phyloP scores from a whole-genome alignment of 92 coral and sea anemone species.

The Actinernus sp. region DNA sequence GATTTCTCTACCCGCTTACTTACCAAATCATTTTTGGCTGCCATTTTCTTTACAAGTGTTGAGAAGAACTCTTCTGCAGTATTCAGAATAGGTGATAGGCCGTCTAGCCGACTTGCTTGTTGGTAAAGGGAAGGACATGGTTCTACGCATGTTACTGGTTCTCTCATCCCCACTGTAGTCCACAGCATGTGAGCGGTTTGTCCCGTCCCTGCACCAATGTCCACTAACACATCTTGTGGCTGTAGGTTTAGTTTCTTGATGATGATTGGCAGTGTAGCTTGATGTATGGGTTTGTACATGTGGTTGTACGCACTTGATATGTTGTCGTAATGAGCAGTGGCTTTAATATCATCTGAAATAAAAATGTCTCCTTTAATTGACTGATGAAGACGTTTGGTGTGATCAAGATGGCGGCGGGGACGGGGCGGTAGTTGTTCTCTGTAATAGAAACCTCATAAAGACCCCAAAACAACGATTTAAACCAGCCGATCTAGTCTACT shows the following conservation, averaged over 20 bases:
- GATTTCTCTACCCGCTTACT: too few species aligned
- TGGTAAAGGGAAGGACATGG: constrained; percentile 5
- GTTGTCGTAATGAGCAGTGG: not conserved
- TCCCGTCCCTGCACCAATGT: constrained; percentile 25
- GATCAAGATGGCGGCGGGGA: too few species aligned
- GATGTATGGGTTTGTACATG: not conserved
- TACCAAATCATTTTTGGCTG: not conserved
- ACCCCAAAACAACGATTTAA: too few species aligned
- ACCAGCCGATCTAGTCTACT: too few species aligned
- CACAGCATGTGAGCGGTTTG: not conserved
- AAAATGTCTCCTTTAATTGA: too few species aligned
- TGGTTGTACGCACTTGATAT: not conserved
- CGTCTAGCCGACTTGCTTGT: constrained; percentile 1
- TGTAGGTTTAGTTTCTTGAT: not conserved
- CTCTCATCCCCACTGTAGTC: constrained; percentile 4
- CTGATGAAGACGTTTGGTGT: too few species aligned
- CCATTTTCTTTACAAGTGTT: not conserved
- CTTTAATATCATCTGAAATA: not conserved
- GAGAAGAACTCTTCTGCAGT: constrained; percentile 8
- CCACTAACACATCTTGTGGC: constrained; percentile 7
- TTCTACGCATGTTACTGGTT: constrained; percentile 19
- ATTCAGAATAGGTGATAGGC: not conserved
- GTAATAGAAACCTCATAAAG: too few species aligned
- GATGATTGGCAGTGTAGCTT: not conserved
- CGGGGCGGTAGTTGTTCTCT: too few species aligned